phyloP scores from a whole-genome alignment of 2,113 vertebrate genomes.

The Neodon shergylaensis region DNA sequence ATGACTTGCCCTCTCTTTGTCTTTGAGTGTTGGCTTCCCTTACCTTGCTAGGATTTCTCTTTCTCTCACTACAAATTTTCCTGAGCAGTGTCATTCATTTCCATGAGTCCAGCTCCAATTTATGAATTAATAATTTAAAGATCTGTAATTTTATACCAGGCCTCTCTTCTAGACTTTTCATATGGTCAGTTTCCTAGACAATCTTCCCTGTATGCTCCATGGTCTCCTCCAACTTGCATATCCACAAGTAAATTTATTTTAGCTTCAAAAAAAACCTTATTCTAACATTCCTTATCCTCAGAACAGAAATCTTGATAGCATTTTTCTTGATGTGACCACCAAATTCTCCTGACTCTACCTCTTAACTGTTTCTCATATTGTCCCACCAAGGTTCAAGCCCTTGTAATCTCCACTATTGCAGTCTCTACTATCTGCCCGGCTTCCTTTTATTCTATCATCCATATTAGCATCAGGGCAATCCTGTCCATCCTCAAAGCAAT shows the following conservation, averaged over 20 bases:
- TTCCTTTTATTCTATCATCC: background rate
- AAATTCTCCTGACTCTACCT: background rate
- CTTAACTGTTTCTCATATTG: constrained; percentile 26
- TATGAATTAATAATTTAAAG: background rate
- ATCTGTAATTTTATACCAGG: background rate
- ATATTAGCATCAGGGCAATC: background rate
- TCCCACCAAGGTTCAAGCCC: background rate
- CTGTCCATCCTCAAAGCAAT: background rate
- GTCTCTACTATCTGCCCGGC: background rate
- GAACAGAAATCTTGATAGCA: background rate
- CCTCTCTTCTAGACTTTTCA: background rate
- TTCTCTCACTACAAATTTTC: background rate
- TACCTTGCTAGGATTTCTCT: background rate
- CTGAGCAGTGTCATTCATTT: background rate
- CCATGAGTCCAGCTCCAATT: background rate
- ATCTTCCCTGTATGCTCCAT: background rate
- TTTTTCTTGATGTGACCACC: background rate
- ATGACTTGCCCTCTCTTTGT: background rate
- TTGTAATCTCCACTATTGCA: background rate
- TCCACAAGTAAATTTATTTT: background rate
- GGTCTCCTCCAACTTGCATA: background rate
- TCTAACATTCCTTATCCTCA: background rate
- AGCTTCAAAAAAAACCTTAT: background rate
- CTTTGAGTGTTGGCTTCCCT: background rate
- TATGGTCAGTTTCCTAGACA: background rate